A percentile compares a stretch with the other conserved stretches of the same genome.
phyloP scores from a whole-genome alignment of 2,113 vertebrate species.

The Nyctibius bracteatus region DNA sequence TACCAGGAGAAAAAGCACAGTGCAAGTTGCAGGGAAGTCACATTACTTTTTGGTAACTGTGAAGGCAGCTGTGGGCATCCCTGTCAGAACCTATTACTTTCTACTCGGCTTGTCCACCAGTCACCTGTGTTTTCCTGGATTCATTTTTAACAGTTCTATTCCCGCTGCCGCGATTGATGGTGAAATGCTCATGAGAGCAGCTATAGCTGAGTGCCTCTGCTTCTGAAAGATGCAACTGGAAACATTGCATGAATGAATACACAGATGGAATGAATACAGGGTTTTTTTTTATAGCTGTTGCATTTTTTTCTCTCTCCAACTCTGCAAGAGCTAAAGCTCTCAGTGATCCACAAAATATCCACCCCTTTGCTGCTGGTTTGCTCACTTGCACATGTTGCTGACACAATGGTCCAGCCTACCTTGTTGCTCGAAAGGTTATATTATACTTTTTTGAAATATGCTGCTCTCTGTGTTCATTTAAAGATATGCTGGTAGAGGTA shows the following conservation, averaged over 20 bases:
- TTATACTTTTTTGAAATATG: not conserved
- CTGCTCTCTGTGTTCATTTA: not conserved
- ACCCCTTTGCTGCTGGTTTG: not conserved
- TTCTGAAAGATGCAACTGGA: not conserved
- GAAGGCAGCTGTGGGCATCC: not conserved
- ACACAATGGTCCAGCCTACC: not conserved
- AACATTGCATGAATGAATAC: not conserved
- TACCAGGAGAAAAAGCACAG: not conserved
- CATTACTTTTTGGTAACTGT: not conserved
- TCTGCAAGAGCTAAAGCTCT: not conserved
- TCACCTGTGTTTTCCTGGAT: not conserved
- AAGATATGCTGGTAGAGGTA: not conserved
- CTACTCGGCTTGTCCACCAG: not conserved
- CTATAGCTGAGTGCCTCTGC: not conserved
- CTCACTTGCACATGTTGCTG: not conserved
- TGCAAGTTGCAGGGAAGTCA: not conserved
- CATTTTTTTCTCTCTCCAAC: not conserved
- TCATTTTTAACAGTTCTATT: not conserved
- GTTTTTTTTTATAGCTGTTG: not conserved
- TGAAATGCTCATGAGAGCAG: not conserved
- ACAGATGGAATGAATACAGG: not conserved
- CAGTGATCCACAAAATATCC: not conserved
- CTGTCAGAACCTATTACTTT: not conserved
- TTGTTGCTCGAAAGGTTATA: not conserved
- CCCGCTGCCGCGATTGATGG: rapidly evolving